Base-by-base conservation (phyloP, 2,797 vertebrate genomes). In the Alauda arvensis region DNA sequence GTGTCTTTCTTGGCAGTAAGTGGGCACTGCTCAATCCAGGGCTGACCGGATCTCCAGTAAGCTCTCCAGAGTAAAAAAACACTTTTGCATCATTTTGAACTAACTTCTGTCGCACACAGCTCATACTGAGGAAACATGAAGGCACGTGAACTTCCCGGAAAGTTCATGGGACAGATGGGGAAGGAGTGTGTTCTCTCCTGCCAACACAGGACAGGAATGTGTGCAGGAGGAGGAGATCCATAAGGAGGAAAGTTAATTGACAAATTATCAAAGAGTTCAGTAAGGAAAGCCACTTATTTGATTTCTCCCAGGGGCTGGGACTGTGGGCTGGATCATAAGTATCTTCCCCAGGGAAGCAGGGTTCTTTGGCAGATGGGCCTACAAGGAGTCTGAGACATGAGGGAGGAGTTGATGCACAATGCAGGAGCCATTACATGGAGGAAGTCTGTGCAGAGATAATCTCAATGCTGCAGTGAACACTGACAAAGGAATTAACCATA, bases 401-500 rank as follows among this genome's bases (percentile, higher is more conserved):
- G 51, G 31, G 21, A 62, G 37, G 14, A 85, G 51, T 24, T 25
- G 52, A 87, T 49, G 45, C n/a, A 70, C 16, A 78, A 2, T 17
- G 13, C 23, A 33, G 37, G 31, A 20, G 10, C 14, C 31, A 53
- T 52, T 48, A 61, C 24, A 39, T 2, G 14, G 25, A 86, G 17
- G 39, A 53, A 82, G 37, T 12, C 49, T 49, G 33, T 37, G 61
- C 46, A 83, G 37, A 83, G 53, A 55, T 72, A 77, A 83, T 53
- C 46, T 74, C 60, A 33, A 31, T 75, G 63, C 26, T 65, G 84
- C 61, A 48, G 51, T 49, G 72, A 79, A 65, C 66, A 91, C 18
- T 6, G 33, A 81, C 56, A 65, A 55, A 63, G 49, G 85, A 89
- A 87, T 87, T 82, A 87, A 75, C 67, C 9, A 26, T 11, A 51